Evolutionary conservation across 2,797 vertebrate genomes (phyloP).

Genomic region (Masticophis lateralis): DNA sequence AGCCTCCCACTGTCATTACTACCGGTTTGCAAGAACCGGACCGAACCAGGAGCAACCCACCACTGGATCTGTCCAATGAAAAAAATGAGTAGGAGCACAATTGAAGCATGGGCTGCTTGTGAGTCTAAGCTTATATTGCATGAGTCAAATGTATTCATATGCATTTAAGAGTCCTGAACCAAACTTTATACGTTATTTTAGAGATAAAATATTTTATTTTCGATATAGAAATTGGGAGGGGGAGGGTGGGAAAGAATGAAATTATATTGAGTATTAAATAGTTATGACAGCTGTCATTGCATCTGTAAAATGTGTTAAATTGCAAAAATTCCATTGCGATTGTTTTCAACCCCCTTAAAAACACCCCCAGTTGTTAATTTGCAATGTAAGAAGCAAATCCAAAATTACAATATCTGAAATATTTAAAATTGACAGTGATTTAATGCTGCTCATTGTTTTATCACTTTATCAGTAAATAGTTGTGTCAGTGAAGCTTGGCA

Average conservation of each 20-base stretch:
- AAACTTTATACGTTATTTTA: background rate
- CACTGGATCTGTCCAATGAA: background rate
- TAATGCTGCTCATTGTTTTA: constrained; percentile 3
- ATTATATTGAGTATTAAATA: background rate
- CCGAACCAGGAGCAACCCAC: no score
- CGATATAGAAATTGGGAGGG: background rate
- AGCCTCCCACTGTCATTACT: no score
- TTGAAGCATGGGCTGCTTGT: background rate
- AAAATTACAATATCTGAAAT: background rate
- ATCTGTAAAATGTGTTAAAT: background rate
- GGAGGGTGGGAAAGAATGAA: background rate
- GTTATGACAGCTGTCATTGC: background rate
- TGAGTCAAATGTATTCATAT: background rate
- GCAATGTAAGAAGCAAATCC: background rate
- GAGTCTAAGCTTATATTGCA: background rate
- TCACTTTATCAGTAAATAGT: constrained; percentile 18
- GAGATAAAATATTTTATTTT: background rate
- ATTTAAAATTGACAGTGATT: background rate
- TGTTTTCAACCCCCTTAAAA: background rate
- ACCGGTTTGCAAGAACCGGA: no score
- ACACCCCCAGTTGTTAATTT: background rate
- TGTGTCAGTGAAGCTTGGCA: background rate
- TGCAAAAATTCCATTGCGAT: background rate
- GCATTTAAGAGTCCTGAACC: background rate
- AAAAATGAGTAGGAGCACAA: background rate